Base-by-base conservation (phyloP, 2,888 invertebrate genomes). In the Cryptus armator region DNA sequence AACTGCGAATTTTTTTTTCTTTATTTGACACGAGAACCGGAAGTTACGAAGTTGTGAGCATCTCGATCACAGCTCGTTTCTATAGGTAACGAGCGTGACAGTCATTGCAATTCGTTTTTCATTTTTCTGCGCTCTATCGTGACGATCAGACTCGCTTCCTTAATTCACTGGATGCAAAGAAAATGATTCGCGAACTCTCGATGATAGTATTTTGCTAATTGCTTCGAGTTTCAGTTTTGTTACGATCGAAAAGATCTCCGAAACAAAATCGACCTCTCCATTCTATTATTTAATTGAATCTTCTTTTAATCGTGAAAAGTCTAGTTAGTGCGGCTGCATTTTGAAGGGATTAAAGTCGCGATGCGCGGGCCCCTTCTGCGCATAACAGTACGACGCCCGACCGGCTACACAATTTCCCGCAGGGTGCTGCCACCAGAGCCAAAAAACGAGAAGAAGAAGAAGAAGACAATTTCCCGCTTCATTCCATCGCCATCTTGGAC, bases 1-100 rank as follows among this genome's bases (percentile, higher is more conserved):
- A 29, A 37, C 51, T 12, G 44, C 12, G 56, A 70, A 68, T 78
- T 75, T 81, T 77, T 67, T 59, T 19, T 67, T 43, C n/a, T 32
- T 51, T 9, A 9, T 32, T 62, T 56, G 43, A 56, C 48, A 70
- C 53, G 43, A 51, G 12, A 46, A 3, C 29, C 44, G 19, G 56
- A 48, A 68, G 44, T 76, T 67, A 56, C 7, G 66, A 82, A 85
- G 70, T 66, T 82, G 10, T 74, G 81, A 81, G 32, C 81, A 82
- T 81, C 78, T 64, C 43, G 56, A 10, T 68, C 4, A 56, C 59
- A 24, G 59, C 56, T 71, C 64, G 77, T 71, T 82, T 71, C 44
- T 48, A 53, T 37, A 14, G 29, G 37, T 56, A 70, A 64, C 37
- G 72, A 66, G 59, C 48, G 70, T 70, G 82, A 85, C 62, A 51